Evolutionary conservation across 2,113 vertebrate species (phyloP), one percentile per base, ranked within the genome.

Genomic region (Sisor rabdophorus): DNA sequence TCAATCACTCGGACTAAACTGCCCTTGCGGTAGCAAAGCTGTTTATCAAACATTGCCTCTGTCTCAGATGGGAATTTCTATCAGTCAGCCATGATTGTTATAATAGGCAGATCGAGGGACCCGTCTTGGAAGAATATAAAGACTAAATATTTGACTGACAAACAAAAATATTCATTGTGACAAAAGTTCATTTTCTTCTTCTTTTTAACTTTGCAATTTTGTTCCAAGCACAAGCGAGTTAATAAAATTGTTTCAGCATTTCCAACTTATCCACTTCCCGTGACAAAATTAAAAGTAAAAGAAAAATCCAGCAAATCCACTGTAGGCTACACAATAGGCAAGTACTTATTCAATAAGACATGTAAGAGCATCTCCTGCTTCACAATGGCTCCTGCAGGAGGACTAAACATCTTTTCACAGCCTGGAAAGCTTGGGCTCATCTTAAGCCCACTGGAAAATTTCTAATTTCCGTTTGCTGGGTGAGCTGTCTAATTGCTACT

Each of bases 401-500:
- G 76, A 60, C 73, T 82, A 76, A 78, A 81, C 75, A 67, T 84
- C 84, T 84, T 84, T 77, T 82, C 79, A 85, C 68, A 80, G 85
- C 70, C 64, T 74, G 77, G 68, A 83, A 81, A 80, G 67, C 71
- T 70, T 32, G 53, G 83, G 72, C 84, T 89, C 89, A 87, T 89
- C 87, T 89, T 86, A 89, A 88, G 86, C 89, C 85, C 88, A 89
- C 84, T 80, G 87, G 89, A 87, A 92, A 89, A 91, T 92, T 91
- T 92, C 89, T 90, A 85, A 92, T 92, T 92, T 92, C 91, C 86
- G 60, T 85, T 91, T 84, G 83, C 82, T 80, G 86, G 87, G 85
- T 81, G 86, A 90, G 84, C 87, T 91, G 89, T 91, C 89, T 92
- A 92, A 92, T 92, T 92, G 90, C 89, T 91, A 88, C 91, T 91